Evolutionary conservation across 30 jellyfish, hydroid and myxozoan species (phyloP).

Genomic region (Pseudorhiza aurosa): DNA sequence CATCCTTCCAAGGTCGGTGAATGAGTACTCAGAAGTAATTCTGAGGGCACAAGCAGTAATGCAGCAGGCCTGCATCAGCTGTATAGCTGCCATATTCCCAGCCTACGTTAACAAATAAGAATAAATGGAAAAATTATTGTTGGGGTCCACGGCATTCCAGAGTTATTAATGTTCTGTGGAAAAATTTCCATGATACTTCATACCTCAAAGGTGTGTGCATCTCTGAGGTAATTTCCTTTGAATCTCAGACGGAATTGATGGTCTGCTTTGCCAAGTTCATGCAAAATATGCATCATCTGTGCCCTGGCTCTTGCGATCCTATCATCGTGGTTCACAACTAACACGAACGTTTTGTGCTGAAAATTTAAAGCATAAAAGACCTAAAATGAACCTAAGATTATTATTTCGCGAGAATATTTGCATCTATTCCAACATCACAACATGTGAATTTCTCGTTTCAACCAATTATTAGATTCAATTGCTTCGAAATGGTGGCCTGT

Average conservation of each 20-base stretch:
- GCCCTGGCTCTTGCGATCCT: constrained; percentile 95
- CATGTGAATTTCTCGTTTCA: neutral
- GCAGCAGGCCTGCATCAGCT: too few species aligned
- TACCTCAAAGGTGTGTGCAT: constrained; percentile 98
- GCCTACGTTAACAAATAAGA: too few species aligned
- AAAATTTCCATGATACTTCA: too few species aligned
- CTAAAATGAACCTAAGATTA: neutral
- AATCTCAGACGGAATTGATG: constrained; percentile 93
- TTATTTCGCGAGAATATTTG: neutral
- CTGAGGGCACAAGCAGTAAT: too few species aligned
- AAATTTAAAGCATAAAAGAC: neutral
- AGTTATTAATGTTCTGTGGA: too few species aligned
- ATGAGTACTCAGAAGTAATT: too few species aligned
- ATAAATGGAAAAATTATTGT: too few species aligned
- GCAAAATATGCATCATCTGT: constrained; percentile 90
- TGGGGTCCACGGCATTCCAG: too few species aligned
- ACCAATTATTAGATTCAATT: neutral
- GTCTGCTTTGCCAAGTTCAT: constrained; percentile 90
- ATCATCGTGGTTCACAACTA: constrained; percentile 83
- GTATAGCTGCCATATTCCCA: too few species aligned
- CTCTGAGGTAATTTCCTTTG: constrained; percentile 92
- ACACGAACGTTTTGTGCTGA: constrained; percentile 89
- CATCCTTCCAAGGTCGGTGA: too few species aligned
- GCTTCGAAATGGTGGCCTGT: too few species aligned
- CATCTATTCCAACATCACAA: too few species aligned